Base-by-base conservation (phyloP, 2,888 invertebrate genomes). In the Notocelia uddmanniana region DNA sequence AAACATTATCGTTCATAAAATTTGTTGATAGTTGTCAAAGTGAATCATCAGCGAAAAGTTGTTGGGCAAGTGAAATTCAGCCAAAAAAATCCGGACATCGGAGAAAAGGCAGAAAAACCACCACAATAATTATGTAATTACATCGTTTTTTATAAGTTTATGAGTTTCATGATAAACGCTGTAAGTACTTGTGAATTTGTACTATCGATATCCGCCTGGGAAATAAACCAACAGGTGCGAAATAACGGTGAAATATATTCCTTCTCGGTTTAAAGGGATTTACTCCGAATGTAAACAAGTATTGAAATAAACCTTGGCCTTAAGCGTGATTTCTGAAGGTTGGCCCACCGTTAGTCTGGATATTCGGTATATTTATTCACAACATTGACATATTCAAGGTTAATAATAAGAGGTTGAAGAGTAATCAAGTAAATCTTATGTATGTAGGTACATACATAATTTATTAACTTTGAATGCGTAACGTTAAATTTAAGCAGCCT, bases 241-340 rank as follows among this genome's bases (percentile, higher is more conserved):
- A 15, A 26, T 55, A 66, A 26, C 19, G 55, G 9, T 57, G 26
- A 45, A 66, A 57, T 55, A 62, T 52, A 69, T 62, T 31, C 52
- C 31, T 68, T 18, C 55, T 19, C 45, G 31, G 62, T 69, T 69
- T 69, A 63, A 69, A 62, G 45, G 62, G 55, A 45, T 62, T 69
- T 48, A 21, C 21, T 41, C 63, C 23, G 52, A 64, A 19, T 63
- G 55, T 63, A 55, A 69, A 69, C 69, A 63, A 63, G 69, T 55
- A 19, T n/a, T n/a, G 34, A 55, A 45, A 21, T 21, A 31, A 63
- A 62, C 69, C 69, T 63, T 63, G 69, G 69, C 69, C 62, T 69
- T 54, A 37, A 21, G 34, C 48, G 41, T 2, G 54, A 55, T 55
- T 54, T 55, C 19, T 54, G 69, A 69, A 57, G 55, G 64, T 64